These are phyloP conservation scores for Octodonta nipae DNA, from an alignment of 2,888 invertebrate genomes.

Conservation along the genomic window DNA sequence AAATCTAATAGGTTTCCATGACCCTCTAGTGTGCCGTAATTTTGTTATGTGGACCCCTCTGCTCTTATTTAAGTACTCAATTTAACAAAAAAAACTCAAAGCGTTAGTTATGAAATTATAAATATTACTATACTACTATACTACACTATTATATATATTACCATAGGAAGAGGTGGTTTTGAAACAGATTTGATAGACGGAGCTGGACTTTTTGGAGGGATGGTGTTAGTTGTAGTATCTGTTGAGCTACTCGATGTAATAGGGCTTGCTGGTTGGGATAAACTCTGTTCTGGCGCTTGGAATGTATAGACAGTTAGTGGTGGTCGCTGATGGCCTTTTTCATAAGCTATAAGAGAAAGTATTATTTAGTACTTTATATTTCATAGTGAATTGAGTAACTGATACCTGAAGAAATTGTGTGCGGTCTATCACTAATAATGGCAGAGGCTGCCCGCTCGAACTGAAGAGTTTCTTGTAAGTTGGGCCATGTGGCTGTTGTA, in stretches of 20 bases:
- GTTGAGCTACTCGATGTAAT: slow-evolving; percentile 31
- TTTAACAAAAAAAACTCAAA: too few species aligned
- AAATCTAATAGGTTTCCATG: too few species aligned
- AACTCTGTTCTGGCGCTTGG: slow-evolving; percentile 57
- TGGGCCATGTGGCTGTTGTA: slow-evolving; percentile 66
- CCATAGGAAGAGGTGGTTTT: slow-evolving; percentile 59
- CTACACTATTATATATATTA: too few species aligned
- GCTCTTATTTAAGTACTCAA: too few species aligned
- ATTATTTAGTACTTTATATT: neutral
- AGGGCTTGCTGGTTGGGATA: slow-evolving; percentile 41
- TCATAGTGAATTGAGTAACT: neutral
- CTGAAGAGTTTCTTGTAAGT: slow-evolving; percentile 60
- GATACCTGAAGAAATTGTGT: slow-evolving; percentile 77
- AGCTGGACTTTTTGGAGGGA: slow-evolving; percentile 35
- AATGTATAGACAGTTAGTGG: slow-evolving; percentile 79
- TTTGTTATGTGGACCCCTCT: too few species aligned
- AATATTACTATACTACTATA: too few species aligned
- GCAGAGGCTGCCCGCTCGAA: slow-evolving; percentile 60
- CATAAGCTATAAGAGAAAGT: slow-evolving; percentile 47
- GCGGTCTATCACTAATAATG: slow-evolving; percentile 71
- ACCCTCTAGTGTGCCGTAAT: too few species aligned
- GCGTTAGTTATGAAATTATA: too few species aligned
- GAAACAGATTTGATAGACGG: slow-evolving; percentile 26
- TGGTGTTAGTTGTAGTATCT: slow-evolving; percentile 19
- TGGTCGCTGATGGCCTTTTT: slow-evolving; percentile 71